Evolutionary conservation across 2,797 vertebrate species (phyloP).

Genomic region (Aselliscus stoliczkanus): DNA sequence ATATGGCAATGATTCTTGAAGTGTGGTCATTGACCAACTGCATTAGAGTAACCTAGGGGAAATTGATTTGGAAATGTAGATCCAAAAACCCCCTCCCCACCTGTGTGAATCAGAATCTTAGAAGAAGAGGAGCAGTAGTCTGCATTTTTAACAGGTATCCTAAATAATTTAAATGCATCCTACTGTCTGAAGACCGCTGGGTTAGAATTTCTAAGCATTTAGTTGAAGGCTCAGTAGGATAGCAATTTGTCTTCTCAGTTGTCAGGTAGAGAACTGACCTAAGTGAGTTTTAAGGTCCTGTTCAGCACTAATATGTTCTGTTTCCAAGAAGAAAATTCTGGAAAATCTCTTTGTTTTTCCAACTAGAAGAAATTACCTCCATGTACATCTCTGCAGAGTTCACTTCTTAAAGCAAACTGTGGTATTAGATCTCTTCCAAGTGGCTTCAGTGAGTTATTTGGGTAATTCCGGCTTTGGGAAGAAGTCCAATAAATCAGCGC

Average conservation of each 20-base stretch:
- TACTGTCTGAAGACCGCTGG: background rate
- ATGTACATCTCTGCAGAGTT: background rate
- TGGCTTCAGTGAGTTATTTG: conserved; percentile 1
- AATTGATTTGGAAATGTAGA: background rate
- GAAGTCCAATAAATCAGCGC: conserved; percentile 44
- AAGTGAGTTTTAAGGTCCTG: background rate
- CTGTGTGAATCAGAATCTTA: background rate
- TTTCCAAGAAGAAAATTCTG: background rate
- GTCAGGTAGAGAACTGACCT: background rate
- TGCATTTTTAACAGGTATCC: background rate
- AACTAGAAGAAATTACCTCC: background rate
- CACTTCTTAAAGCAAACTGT: background rate
- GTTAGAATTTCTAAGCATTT: background rate
- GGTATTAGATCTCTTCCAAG: background rate
- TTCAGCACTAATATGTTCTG: background rate
- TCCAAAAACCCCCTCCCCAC: background rate
- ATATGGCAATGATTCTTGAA: background rate
- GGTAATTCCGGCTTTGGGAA: conserved; percentile 13
- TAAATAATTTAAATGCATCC: background rate
- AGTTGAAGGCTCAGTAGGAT: background rate
- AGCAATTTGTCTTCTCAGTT: conserved; percentile 3
- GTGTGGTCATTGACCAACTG: background rate
- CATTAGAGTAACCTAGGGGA: background rate
- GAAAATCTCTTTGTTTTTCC: conserved; percentile 23
- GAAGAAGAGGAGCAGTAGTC: background rate